phyloP scores from a whole-genome alignment of 2,113 vertebrate genomes.

The Sinocyclocheilus rhinocerous region DNA sequence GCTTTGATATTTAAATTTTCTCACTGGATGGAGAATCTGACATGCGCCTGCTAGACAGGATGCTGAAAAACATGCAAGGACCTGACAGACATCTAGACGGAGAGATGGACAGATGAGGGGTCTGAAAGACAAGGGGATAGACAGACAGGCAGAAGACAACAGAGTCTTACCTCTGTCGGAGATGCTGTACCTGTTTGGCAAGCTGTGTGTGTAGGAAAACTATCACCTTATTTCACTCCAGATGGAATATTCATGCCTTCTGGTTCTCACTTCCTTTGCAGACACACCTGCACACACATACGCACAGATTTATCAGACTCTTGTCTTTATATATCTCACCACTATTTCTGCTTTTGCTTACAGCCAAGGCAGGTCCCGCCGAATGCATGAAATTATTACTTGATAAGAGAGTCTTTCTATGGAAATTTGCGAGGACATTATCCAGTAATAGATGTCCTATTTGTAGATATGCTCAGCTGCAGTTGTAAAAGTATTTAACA shows the following conservation, averaged over 20 bases:
- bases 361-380: neutral
- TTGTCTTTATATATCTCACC: neutral
- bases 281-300: constrained; percentile 20
- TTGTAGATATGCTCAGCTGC: neutral
- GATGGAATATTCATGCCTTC: neutral
- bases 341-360: neutral
- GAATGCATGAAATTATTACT: neutral
- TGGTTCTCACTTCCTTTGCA: constrained; percentile 30
- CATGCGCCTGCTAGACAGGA: constrained; percentile 4
- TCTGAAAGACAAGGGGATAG: constrained; percentile 29
- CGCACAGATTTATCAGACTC: neutral
- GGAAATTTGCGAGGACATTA: neutral
- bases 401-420: neutral
- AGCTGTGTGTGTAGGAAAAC: neutral
- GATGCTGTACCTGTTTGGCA: constrained; percentile 1
- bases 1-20: constrained; percentile 35
- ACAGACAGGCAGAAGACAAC: neutral
- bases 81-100: neutral
- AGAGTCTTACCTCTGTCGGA: neutral
- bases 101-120: neutral
- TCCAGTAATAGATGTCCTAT: neutral
- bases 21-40: constrained; percentile 26
- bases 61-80: constrained; percentile 22
- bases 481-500: neutral
- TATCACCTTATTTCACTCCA: no score